Evolutionary conservation across 2,113 vertebrate species (phyloP).

Genomic region (Dendrocopos noguchii): DNA sequence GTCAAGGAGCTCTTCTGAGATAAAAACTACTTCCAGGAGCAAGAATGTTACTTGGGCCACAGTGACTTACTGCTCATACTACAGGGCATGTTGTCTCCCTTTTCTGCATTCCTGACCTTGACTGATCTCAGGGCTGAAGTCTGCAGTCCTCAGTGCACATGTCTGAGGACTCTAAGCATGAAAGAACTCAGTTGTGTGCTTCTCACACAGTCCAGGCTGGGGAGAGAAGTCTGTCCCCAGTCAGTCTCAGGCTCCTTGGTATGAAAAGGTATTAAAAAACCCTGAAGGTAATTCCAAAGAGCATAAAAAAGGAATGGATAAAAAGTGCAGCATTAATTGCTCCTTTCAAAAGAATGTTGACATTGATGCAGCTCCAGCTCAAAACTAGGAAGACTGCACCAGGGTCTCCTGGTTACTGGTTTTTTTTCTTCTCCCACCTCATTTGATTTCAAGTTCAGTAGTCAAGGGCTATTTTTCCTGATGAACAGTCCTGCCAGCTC

Average conservation of each 20-base stretch:
- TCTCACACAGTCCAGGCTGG: neutral
- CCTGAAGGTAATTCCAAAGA: conserved; percentile 2
- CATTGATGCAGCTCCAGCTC: conserved; percentile 9
- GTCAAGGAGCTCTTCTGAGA: neutral
- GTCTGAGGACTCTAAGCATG: neutral
- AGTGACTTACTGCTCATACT: neutral
- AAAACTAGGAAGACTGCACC: neutral
- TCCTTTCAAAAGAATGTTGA: neutral
- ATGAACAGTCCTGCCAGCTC: neutral
- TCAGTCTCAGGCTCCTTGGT: neutral
- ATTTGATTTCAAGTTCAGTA: neutral
- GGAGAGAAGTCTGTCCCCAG: neutral
- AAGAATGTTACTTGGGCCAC: neutral
- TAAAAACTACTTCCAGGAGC: neutral
- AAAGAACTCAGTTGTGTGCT: neutral
- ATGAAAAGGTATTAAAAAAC: neutral
- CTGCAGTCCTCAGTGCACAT: neutral
- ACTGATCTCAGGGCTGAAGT: neutral
- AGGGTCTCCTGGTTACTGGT: neutral
- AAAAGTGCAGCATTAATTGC: conserved; percentile 18
- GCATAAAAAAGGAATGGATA: neutral
- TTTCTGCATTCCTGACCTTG: neutral
- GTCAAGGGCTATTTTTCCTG: neutral
- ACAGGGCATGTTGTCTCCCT: neutral
- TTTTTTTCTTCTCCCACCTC: neutral